Evolutionary conservation across 2,113 vertebrate genomes (phyloP).

Genomic region (Lycocorax pyrrhopterus): DNA sequence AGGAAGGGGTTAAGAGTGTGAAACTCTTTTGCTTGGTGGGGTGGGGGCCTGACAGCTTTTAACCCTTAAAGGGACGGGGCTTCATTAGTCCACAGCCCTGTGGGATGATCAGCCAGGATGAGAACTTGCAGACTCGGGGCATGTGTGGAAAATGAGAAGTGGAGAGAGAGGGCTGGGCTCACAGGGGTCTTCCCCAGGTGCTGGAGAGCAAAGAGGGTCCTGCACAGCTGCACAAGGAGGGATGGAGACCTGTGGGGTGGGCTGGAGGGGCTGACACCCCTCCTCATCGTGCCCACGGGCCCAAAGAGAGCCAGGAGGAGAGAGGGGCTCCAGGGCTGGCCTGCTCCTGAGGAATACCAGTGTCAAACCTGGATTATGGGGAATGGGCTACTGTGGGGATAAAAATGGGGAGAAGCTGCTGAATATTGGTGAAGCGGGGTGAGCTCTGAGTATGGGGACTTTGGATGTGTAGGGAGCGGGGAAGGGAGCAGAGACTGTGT

Average conservation of each 20-base stretch:
- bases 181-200: fast-evolving
- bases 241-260: not conserved
- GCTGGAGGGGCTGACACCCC: not conserved
- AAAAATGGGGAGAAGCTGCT: not conserved
- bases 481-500: not conserved
- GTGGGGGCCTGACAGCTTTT: not conserved
- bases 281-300: not conserved
- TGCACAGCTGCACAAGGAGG: not conserved
- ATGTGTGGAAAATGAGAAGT: not conserved
- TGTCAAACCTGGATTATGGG: fast-evolving
- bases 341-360: not conserved
- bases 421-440: not conserved
- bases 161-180: not conserved
- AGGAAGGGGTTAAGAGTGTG: constrained; percentile 6
- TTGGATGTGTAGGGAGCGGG: fast-evolving
- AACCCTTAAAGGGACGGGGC: constrained; percentile 7
- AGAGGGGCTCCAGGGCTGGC: not conserved
- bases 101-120: not conserved
- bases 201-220: not conserved
- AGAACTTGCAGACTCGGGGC: not conserved
- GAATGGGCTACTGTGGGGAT: not conserved
- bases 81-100: not conserved
- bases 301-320: not conserved
- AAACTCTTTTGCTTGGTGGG: not conserved
- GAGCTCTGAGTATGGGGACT: not conserved